Conservation (phyloP, 1,140 invertebrate species). For the Eubasilissa regina region DNA sequence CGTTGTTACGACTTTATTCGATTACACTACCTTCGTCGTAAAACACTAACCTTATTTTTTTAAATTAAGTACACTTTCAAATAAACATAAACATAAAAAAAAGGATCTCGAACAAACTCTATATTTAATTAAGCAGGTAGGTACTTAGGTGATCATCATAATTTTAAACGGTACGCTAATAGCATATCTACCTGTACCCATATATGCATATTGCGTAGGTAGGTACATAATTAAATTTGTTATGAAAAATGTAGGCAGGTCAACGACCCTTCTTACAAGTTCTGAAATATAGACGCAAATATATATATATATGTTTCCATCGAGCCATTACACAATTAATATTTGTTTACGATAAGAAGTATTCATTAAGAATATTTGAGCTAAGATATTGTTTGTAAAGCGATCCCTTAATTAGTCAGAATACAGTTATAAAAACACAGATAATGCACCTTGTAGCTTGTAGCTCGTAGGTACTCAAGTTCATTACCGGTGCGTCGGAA, state of each 20-base stretch:
- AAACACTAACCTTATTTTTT: neutral
- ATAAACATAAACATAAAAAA: conserved; percentile 12
- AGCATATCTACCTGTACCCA: too few species aligned
- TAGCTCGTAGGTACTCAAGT: too few species aligned
- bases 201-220: neutral
- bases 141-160: too few species aligned
- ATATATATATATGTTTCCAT: neutral
- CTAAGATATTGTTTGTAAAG: neutral
- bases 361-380: conserved; percentile 9
- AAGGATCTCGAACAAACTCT: neutral
- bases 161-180: neutral
- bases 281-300: conserved; percentile 1
- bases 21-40: neutral
- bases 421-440: conserved; percentile 8
- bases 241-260: neutral
- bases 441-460: conserved; percentile 1
- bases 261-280: conserved; percentile 6
- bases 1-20: conserved; percentile 9
- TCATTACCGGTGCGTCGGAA: neutral
- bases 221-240: too few species aligned
- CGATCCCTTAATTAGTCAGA: conserved; percentile 20
- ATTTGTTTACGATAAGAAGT: conserved; percentile 31
- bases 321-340: conserved; percentile 9
- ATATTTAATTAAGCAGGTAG: too few species aligned
- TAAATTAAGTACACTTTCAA: neutral